Evolutionary conservation across 2,113 vertebrate genomes (phyloP).

Genomic region (Lutjanus erythropterus): DNA sequence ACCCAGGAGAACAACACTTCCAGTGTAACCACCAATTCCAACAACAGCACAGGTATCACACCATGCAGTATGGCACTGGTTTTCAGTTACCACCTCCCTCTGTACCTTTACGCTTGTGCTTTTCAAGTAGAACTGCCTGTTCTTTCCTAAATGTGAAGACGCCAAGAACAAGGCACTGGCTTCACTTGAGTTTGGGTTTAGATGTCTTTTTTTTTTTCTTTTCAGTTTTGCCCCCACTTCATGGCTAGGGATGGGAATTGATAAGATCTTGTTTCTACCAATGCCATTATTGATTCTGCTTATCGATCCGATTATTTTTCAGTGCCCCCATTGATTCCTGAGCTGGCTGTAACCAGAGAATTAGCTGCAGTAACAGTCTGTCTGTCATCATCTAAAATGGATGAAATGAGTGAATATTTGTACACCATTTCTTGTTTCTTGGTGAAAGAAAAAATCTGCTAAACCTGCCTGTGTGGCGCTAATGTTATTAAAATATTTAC

Average conservation of each 20-base stretch:
- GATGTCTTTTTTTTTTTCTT: slow-evolving; percentile 9
- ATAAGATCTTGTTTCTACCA: too few relatives aligned
- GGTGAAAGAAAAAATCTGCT: too few relatives aligned
- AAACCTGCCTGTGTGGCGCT: too few relatives aligned
- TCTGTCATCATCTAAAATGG: too few relatives aligned
- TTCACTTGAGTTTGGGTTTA: background rate
- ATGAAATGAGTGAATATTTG: too few relatives aligned
- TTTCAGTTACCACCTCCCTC: background rate
- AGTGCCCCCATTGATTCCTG: too few relatives aligned
- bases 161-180: background rate
- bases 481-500: too few relatives aligned
- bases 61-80: background rate
- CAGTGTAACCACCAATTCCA: slow-evolving; percentile 48
- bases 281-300: too few relatives aligned
- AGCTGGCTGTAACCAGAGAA: too few relatives aligned
- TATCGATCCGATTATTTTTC: too few relatives aligned
- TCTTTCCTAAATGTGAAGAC: background rate
- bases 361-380: too few relatives aligned
- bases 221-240: background rate
- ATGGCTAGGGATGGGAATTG: background rate
- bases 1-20: slow-evolving; percentile 79
- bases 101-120: background rate
- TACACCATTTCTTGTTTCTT: too few relatives aligned
- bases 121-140: slow-evolving; percentile 5
- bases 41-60: slow-evolving; percentile 64